These are phyloP conservation scores for Andrena dorsata DNA, from an alignment of 2,888 invertebrate species.

Conservation along the genomic window DNA sequence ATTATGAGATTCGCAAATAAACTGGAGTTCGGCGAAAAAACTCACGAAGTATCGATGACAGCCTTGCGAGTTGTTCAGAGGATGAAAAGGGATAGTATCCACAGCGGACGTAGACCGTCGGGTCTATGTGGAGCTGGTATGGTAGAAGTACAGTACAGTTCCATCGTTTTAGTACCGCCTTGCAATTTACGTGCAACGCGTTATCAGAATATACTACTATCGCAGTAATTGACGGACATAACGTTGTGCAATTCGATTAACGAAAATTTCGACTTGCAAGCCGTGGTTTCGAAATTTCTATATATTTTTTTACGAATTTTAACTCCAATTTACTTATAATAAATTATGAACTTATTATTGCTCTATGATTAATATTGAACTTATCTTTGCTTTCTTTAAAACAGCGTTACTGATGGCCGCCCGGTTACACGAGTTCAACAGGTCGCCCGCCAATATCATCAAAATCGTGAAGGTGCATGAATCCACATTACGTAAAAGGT, in stretches of 20 bases:
- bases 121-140: constrained; percentile 98
- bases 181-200: neutral
- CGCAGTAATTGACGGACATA: neutral
- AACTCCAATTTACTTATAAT: too few relatives aligned
- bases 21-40: constrained; percentile 95
- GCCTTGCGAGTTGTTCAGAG: constrained; percentile 97
- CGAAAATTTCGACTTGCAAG: neutral
- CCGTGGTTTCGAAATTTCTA: neutral
- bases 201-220: neutral
- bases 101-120: constrained; percentile 97
- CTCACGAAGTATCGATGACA: constrained; percentile 97
- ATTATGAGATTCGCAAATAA: constrained; percentile 97
- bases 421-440: constrained; percentile 95
- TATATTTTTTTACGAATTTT: too few relatives aligned
- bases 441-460: constrained; percentile 94
- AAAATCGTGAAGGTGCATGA: constrained; percentile 98
- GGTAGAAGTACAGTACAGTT: constrained; percentile 58
- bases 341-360: neutral
- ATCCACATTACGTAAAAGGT: constrained; percentile 95
- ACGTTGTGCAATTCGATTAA: neutral
- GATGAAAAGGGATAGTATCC: constrained; percentile 99
- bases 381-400: neutral
- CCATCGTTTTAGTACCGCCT: neutral
- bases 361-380: neutral
- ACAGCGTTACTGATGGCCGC: constrained; percentile 97